These are phyloP conservation scores for Gallinago media DNA, from an alignment of 2,113 vertebrate genomes.

Conservation along the genomic window DNA sequence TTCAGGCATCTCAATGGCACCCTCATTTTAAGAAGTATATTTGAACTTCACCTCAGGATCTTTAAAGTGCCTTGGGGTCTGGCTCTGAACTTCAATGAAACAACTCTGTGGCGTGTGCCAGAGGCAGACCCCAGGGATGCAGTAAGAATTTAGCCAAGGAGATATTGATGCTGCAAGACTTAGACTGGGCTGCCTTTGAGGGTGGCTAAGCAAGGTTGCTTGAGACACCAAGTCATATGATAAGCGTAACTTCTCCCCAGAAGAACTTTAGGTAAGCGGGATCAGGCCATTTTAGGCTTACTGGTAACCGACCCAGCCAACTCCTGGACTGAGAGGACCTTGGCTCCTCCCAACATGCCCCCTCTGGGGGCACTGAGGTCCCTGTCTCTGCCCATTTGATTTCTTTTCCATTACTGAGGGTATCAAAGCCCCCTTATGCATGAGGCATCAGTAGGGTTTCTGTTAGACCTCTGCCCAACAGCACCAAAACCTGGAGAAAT, in stretches of 20 bases:
- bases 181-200: background rate
- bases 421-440: background rate
- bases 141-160: background rate
- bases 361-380: background rate
- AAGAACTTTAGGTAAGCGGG: background rate
- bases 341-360: background rate
- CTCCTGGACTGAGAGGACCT: background rate
- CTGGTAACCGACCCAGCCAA: background rate
- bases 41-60: background rate
- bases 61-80: background rate
- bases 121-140: background rate
- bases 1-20: background rate
- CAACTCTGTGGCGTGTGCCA: background rate
- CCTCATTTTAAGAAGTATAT: background rate
- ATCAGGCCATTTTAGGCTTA: background rate
- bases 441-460: background rate
- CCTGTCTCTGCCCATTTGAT: background rate
- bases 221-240: background rate
- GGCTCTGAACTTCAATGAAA: background rate
- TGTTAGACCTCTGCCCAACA: background rate
- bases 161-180: background rate
- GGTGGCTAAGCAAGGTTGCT: background rate
- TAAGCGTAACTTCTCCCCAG: background rate
- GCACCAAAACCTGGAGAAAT: fast-evolving
- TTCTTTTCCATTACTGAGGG: background rate